Conservation (phyloP, 2,113 vertebrate genomes). For the Isichthys henryi region DNA sequence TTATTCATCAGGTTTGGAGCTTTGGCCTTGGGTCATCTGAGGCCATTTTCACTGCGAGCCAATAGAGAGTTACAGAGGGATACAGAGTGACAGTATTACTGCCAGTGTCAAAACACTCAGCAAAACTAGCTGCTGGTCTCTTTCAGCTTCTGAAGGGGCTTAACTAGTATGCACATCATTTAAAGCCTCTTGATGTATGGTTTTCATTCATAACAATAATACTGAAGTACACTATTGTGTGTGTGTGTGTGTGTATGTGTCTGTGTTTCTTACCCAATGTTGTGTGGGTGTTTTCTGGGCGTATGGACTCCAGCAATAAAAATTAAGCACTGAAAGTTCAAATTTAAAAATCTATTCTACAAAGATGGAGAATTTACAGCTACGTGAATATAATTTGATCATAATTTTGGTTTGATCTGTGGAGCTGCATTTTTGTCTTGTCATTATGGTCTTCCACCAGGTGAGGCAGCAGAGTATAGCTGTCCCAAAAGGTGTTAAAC, state of each 20-base stretch:
- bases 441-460: neutral
- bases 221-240: neutral
- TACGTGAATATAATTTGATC: neutral
- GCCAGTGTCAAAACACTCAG: neutral
- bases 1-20: conserved; percentile 37
- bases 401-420: neutral
- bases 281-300: neutral
- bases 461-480: neutral
- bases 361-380: neutral
- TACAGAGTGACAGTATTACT: neutral
- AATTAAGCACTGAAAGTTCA: neutral
- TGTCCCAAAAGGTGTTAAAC: neutral
- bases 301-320: neutral
- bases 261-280: neutral
- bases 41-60: conserved; percentile 23
- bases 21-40: neutral
- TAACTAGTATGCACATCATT: neutral
- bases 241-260: neutral
- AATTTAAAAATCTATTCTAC: neutral
- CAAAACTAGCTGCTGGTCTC: neutral
- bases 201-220: neutral
- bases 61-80: neutral
- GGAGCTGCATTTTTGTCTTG: neutral
- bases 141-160: neutral
- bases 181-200: neutral